These are phyloP conservation scores for Distichodus sexfasciatus DNA, from an alignment of 2,797 vertebrate genomes.

Conservation along the genomic window DNA sequence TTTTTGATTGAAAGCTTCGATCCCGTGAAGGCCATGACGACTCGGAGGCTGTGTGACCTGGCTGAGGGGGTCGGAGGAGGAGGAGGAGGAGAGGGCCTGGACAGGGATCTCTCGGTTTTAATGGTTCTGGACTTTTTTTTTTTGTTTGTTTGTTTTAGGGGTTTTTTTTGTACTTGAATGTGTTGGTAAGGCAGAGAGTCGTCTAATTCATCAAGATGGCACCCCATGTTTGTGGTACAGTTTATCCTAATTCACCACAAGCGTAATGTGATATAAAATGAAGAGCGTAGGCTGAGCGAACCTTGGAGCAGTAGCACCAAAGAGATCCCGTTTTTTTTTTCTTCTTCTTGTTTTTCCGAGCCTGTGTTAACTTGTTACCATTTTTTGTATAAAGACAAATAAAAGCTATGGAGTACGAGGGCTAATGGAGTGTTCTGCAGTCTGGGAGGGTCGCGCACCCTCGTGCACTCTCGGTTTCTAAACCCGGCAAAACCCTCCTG, in stretches of 20 bases:
- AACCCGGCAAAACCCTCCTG: constrained; percentile 7
- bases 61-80: constrained; percentile 35
- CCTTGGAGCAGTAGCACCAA: constrained; percentile 52
- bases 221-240: constrained; percentile 39
- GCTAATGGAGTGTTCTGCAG: constrained; percentile 18
- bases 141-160: constrained; percentile 15
- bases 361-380: constrained; percentile 35
- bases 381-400: constrained; percentile 30
- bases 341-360: constrained; percentile 19
- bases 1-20: constrained; percentile 75
- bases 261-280: constrained; percentile 35
- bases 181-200: constrained; percentile 41
- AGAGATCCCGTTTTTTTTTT: constrained; percentile 32
- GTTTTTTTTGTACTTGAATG: constrained; percentile 66
- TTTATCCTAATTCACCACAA: constrained; percentile 34
- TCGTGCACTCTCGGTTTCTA: constrained; percentile 9
- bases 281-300: constrained; percentile 43
- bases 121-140: constrained; percentile 62
- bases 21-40: constrained; percentile 42
- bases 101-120: constrained; percentile 54
- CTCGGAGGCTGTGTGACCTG: constrained; percentile 40
- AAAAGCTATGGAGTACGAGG: constrained; percentile 22
- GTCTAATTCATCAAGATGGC: constrained; percentile 13
- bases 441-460: neutral
- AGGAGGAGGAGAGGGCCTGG: constrained; percentile 35